phyloP scores from a whole-genome alignment of 2,797 vertebrate genomes.

The Chaetodon trifasciatus region DNA sequence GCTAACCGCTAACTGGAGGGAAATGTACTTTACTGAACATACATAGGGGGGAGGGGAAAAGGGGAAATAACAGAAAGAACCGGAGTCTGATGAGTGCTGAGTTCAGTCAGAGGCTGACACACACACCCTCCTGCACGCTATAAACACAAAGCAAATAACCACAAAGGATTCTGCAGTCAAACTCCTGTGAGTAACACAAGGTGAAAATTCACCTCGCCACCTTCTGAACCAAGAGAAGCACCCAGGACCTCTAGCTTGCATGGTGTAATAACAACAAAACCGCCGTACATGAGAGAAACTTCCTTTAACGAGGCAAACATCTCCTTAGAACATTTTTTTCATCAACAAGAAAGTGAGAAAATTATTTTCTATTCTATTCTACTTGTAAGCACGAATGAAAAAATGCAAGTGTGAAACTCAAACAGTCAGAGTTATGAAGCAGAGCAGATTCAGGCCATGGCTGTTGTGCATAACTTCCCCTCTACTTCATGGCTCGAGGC shows the following conservation, averaged over 20 bases:
- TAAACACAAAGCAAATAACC: too few relatives aligned
- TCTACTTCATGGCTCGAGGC: slow-evolving; percentile 74
- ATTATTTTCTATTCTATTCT: background rate
- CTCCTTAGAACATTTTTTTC: background rate
- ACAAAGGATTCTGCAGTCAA: too few relatives aligned
- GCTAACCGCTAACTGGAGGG: too few relatives aligned
- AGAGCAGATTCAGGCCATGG: slow-evolving; percentile 66
- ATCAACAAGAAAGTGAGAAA: background rate
- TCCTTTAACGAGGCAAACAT: background rate
- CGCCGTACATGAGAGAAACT: background rate
- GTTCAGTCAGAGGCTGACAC: too few relatives aligned
- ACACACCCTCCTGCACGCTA: too few relatives aligned
- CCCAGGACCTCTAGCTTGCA: background rate
- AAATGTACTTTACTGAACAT: too few relatives aligned
- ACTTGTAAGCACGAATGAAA: slow-evolving; percentile 19
- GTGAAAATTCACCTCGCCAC: too few relatives aligned
- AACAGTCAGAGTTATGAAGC: slow-evolving; percentile 56
- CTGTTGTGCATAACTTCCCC: slow-evolving; percentile 65
- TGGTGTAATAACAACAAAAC: background rate
- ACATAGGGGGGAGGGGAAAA: too few relatives aligned
- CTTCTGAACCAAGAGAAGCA: background rate
- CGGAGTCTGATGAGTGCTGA: too few relatives aligned
- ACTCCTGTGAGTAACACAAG: too few relatives aligned
- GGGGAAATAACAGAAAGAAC: too few relatives aligned
- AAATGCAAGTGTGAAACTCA: slow-evolving; percentile 33